Conservation (phyloP, 2,888 invertebrate genomes). For the Lasiommata megera region DNA sequence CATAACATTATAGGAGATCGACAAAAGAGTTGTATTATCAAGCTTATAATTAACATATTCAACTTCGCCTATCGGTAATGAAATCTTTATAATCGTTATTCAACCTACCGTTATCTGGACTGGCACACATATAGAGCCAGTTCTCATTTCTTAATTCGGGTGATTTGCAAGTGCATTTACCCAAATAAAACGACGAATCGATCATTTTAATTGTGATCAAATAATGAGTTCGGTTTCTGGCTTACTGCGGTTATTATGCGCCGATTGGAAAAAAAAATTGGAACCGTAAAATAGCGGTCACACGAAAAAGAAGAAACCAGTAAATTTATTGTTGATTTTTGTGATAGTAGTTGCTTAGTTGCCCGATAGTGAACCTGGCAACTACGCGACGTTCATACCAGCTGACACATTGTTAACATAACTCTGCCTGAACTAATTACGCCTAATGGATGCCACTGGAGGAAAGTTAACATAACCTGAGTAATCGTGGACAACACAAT, state of each 20-base stretch:
- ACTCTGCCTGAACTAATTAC: slow-evolving; percentile 19
- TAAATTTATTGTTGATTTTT: too few relatives aligned
- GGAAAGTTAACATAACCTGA: slow-evolving; percentile 29
- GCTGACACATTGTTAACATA: background rate
- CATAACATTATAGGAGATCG: background rate
- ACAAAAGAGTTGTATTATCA: background rate
- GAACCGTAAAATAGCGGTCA: too few relatives aligned
- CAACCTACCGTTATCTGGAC: slow-evolving; percentile 2
- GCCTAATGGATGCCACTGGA: slow-evolving; percentile 26
- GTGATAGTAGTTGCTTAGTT: background rate
- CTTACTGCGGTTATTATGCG: too few relatives aligned
- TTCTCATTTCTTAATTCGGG: background rate
- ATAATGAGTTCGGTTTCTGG: background rate
- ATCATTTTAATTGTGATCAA: too few relatives aligned
- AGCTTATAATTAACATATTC: background rate
- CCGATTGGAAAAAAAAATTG: too few relatives aligned
- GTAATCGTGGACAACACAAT: slow-evolving; percentile 28
- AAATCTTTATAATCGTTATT: slow-evolving; percentile 3
- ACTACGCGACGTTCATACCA: too few relatives aligned
- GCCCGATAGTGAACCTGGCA: too few relatives aligned
- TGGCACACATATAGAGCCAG: background rate
- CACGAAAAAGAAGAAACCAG: too few relatives aligned
- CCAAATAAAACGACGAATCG: background rate
- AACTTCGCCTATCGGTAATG: background rate
- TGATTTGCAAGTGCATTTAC: too few relatives aligned